These are phyloP conservation scores for Hermetia illucens DNA, from an alignment of 1,140 invertebrate species.

Conservation along the genomic window DNA sequence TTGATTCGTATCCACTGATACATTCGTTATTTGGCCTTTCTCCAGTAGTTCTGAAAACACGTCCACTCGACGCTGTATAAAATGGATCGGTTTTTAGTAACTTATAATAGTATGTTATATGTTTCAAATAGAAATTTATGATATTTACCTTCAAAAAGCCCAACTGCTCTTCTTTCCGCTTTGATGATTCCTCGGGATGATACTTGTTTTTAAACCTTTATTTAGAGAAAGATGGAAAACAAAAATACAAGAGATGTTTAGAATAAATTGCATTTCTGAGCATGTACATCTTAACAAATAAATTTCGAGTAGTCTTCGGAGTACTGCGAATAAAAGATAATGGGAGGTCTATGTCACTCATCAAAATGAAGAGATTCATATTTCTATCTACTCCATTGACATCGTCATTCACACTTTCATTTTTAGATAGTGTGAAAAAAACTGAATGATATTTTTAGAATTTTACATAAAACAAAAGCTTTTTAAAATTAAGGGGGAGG, in stretches of 20 bases:
- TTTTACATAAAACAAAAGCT: too few relatives aligned
- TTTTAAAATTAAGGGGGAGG: too few relatives aligned
- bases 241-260: background rate
- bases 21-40: slow-evolving; percentile 53
- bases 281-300: too few relatives aligned
- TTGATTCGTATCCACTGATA: slow-evolving; percentile 77
- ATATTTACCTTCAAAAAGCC: slow-evolving; percentile 60
- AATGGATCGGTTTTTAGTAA: slow-evolving; percentile 11
- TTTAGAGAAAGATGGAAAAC: slow-evolving; percentile 9
- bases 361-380: too few relatives aligned
- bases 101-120: slow-evolving; percentile 4
- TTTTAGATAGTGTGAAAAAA: too few relatives aligned
- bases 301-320: too few relatives aligned
- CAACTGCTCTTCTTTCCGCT: slow-evolving; percentile 77
- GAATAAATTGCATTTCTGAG: too few relatives aligned
- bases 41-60: slow-evolving; percentile 81
- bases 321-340: too few relatives aligned
- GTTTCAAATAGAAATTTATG: slow-evolving; percentile 4
- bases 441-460: too few relatives aligned
- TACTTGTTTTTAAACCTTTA: slow-evolving; percentile 98
- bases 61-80: slow-evolving; percentile 63
- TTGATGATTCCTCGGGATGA: slow-evolving; percentile 91
- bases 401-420: too few relatives aligned
- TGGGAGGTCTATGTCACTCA: too few relatives aligned
- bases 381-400: too few relatives aligned